Base-by-base conservation (phyloP, 2,888 invertebrate species). In the Meghimatium bilineatum region DNA sequence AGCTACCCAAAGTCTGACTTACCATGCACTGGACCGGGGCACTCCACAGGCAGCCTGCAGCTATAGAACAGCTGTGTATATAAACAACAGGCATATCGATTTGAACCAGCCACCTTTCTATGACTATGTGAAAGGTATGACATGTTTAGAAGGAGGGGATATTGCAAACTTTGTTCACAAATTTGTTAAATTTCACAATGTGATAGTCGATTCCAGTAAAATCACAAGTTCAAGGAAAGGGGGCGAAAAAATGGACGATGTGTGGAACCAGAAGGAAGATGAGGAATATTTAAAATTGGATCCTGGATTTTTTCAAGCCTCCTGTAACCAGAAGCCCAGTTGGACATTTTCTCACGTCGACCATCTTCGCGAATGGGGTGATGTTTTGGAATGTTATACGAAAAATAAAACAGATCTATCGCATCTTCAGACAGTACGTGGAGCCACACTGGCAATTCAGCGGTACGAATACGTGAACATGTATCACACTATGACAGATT, bases 401-500 rank as follows among this genome's bases (percentile, higher is more conserved):
- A 0, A 38, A 14, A 83, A 83, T 29, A 12, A 63, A 44, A 72
- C 77, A 32, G 63, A 63, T 29, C 23, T 80, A 34, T 60, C 74
- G 23, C 63, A 29, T 8, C 29, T 71, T 26, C 29, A 34, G 20
- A 69, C n/a, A 44, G 56, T 87, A 10, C 23, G 14, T 29, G 82
- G 85, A 12, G 86, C 89, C 78, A 91, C 90, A 0, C 86, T 92
- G 38, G 91, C 91, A n/a, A 85, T 92, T 5, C 87, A 87, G 63
- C 85, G 92, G 26, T 91, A 90, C 79, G 92, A 92, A 80, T 92
- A 92, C 84, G 92, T 88, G 10, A 92, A 92, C 79, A 71, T 92
- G 20, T 92, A 92, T 83, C 92, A 92, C 79, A 90, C 92, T 0
- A 90, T 92, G 88, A 90, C 91, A 0, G 92, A 92, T 85, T 89